Base-by-base conservation (phyloP, 2,888 invertebrate genomes). In the Andrena bicolor region DNA sequence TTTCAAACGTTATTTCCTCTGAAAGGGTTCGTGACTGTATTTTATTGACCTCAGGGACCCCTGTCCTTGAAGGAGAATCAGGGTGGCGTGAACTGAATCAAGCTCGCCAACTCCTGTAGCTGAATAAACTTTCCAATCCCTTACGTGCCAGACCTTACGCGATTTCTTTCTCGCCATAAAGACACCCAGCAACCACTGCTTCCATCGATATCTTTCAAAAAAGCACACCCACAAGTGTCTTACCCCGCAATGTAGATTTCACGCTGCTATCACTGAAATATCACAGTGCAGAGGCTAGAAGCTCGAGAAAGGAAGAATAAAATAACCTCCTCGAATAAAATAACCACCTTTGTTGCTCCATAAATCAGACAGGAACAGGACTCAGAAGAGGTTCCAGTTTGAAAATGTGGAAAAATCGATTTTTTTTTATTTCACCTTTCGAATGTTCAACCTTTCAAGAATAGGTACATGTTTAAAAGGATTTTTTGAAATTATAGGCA, bases 11-110 rank as follows among this genome's bases (percentile, higher is more conserved):
- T 81, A 75, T 75, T 72, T 60, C 72, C 66, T 16, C 10, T 56
- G 65, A 81, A 81, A 75, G 75, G 65, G 61, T 80, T 72, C 81
- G 71, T 81, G 75, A 75, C 82, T 71, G 66, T 41, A 68, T 71
- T 61, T 76, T 76, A 72, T 76, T 26, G 76, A 64, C 81, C 81
- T 53, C 63, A 8, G 74, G 56, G 81, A 56, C 28, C 58, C 48
- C 30, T 26, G 68, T 69, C 81, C 71, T 72, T 26, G 68, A 64
- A 53, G 49, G 53, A 20, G 64, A 80, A 63, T 80, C 80, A 61
- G 49, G 48, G 30, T 66, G 48, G 20, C 72, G 49, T 60, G 79
- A 64, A 64, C 41, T n/a, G 69, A 78, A 74, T 75, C 64, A 56
- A 28, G 30, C 16, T 32, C 60, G 48, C 48, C 20, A 35, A 26